These are phyloP conservation scores for Excalfactoria chinensis DNA, from an alignment of 2,113 vertebrate genomes.

Conservation along the genomic window DNA sequence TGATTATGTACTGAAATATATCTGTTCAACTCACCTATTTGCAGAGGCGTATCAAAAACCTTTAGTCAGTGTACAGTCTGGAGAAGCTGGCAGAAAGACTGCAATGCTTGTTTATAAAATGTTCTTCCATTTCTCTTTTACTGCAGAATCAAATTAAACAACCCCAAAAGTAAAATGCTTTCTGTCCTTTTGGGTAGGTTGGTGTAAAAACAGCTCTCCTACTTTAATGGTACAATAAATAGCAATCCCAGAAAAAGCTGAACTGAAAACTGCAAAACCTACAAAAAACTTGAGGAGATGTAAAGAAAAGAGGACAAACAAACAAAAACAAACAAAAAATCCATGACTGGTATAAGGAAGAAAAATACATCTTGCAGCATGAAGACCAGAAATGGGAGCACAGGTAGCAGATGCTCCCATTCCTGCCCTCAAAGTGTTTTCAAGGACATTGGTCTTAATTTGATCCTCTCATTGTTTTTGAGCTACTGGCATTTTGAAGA, in stretches of 20 bases:
- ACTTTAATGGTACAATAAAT: background rate
- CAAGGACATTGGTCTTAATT: background rate
- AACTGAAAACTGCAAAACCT: background rate
- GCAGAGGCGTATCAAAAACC: background rate
- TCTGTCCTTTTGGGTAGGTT: background rate
- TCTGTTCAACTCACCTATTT: background rate
- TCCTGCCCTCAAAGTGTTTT: background rate
- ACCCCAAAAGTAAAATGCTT: background rate
- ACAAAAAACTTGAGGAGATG: background rate
- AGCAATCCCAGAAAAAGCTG: background rate
- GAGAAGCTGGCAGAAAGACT: background rate
- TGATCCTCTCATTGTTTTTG: background rate
- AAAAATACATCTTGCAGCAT: background rate
- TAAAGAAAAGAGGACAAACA: background rate
- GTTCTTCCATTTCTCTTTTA: background rate
- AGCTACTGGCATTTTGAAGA: background rate
- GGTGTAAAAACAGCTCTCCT: background rate
- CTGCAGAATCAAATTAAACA: background rate
- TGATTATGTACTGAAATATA: background rate
- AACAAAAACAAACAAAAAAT: background rate
- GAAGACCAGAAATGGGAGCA: background rate
- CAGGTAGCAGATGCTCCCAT: background rate
- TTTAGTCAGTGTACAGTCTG: background rate
- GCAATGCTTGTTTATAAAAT: background rate
- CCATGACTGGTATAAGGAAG: background rate